Evolutionary conservation across 2,888 invertebrate species (phyloP).

Genomic region (Lochmaea crataegi): DNA sequence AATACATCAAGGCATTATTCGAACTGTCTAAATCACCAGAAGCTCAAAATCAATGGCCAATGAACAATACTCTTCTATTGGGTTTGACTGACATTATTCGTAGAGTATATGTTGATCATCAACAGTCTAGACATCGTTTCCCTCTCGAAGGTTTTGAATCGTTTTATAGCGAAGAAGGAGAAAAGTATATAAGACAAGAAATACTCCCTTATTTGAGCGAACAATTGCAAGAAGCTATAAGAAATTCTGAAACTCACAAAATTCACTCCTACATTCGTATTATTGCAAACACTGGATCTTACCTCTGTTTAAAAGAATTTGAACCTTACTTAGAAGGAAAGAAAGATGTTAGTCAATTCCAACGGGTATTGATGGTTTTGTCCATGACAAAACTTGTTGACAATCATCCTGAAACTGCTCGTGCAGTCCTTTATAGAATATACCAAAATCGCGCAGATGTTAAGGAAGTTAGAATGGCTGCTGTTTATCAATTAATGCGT

Average conservation of each 20-base stretch:
- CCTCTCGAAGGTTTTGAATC: constrained; percentile 76
- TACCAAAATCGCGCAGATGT: constrained; percentile 75
- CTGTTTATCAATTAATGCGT: constrained; percentile 72
- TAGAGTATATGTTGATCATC: constrained; percentile 71
- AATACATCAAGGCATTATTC: constrained; percentile 73
- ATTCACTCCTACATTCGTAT: constrained; percentile 74
- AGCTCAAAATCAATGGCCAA: constrained; percentile 66
- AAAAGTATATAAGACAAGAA: constrained; percentile 67
- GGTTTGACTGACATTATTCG: constrained; percentile 73
- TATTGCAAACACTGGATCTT: constrained; percentile 75
- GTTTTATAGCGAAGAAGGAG: constrained; percentile 67
- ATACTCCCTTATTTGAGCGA: constrained; percentile 72
- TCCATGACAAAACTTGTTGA: constrained; percentile 69
- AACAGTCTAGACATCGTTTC: constrained; percentile 70
- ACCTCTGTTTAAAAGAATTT: constrained; percentile 70
- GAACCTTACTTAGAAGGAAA: constrained; percentile 77
- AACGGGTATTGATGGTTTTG: constrained; percentile 74
- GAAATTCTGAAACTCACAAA: constrained; percentile 68
- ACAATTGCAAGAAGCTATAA: constrained; percentile 69
- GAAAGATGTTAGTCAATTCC: constrained; percentile 69
- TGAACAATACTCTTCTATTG: constrained; percentile 71
- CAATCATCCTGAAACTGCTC: constrained; percentile 67
- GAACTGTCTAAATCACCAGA: constrained; percentile 68
- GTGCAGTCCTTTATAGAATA: constrained; percentile 73
- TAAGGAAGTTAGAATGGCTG: constrained; percentile 74